phyloP scores from a whole-genome alignment of 2,888 invertebrate species.

The Aphodius granarius region DNA sequence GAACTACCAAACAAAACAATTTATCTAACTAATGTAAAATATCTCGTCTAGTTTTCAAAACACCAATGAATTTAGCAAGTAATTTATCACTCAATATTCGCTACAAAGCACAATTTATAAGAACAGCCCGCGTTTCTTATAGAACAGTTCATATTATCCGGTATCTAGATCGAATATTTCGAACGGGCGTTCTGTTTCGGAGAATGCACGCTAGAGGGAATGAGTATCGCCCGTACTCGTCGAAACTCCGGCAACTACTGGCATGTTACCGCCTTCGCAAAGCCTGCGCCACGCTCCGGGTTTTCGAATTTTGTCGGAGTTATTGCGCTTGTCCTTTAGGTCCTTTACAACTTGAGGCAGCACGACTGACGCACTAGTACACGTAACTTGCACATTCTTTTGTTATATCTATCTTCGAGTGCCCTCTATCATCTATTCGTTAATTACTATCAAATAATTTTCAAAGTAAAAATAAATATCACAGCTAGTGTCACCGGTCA shows the following conservation, averaged over 20 bases:
- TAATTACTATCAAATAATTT: too few relatives aligned
- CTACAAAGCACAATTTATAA: not conserved
- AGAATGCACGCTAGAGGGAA: not conserved
- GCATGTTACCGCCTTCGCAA: not conserved
- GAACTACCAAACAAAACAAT: not conserved
- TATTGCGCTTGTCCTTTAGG: conserved; percentile 5
- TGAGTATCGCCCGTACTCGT: not conserved
- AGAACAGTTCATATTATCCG: not conserved
- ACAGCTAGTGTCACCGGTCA: too few relatives aligned
- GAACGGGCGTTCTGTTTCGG: not conserved
- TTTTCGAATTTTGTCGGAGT: not conserved
- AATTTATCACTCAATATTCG: not conserved
- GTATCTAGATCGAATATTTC: not conserved
- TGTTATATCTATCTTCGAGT: not conserved
- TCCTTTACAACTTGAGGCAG: not conserved
- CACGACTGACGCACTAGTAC: not conserved
- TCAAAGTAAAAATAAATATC: too few relatives aligned
- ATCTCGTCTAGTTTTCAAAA: not conserved
- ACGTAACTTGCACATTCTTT: not conserved
- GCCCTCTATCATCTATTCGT: not conserved
- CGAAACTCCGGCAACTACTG: not conserved
- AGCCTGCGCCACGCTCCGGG: not conserved
- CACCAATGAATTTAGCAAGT: too few relatives aligned
- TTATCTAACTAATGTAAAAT: not conserved
- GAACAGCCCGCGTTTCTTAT: not conserved